Evolutionary conservation across 2,113 vertebrate species (phyloP), one percentile per base, ranked within the genome.

Genomic region (Rousettus leschenaultii): DNA sequence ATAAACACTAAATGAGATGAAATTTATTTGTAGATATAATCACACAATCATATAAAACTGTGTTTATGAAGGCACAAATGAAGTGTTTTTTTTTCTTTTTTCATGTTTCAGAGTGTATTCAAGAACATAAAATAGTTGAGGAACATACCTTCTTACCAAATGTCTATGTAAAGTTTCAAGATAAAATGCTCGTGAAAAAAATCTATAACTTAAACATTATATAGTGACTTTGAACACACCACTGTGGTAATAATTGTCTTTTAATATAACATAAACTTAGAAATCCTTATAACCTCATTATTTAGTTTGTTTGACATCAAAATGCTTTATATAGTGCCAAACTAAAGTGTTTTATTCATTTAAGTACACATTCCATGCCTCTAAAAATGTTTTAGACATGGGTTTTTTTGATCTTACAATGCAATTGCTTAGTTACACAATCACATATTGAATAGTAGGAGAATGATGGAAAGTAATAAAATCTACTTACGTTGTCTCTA

Each of bases 391-490:
- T 80, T 74, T 88, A 79, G 57, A 73, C 48, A 38, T 0, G 21
- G 7, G 1, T 80, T 43, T 70, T 5, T 91, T 89, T 86, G 30
- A 91, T 59, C 38, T 55, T 93, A 48, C 38, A 86, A 68, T 97
- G 51, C 85, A 95, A 91, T 53, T 73, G 10, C 8, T 86, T 75
- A 53, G 22, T 66, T 93, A 63, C 48, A 91, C 91, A 93, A 95
- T 86, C 43, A 38, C 30, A 78, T 15, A 80, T 77, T 55, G n/a
- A 65, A 91, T 89, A 19, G 28, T 85, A 45, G 18, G 26, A 63
- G 57, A 87, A 43, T 85, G 45, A 92, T 90, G 43, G 15, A 73
- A 96, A 96, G 66, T 68, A 89, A 86, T 63, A 40, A 13, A 91
- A 82, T 57, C 48, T 59, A 84, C 57, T 86, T 89, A 43, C 55